These are phyloP conservation scores for Apoderus coryli DNA, from an alignment of 2,888 invertebrate species.

Conservation along the genomic window DNA sequence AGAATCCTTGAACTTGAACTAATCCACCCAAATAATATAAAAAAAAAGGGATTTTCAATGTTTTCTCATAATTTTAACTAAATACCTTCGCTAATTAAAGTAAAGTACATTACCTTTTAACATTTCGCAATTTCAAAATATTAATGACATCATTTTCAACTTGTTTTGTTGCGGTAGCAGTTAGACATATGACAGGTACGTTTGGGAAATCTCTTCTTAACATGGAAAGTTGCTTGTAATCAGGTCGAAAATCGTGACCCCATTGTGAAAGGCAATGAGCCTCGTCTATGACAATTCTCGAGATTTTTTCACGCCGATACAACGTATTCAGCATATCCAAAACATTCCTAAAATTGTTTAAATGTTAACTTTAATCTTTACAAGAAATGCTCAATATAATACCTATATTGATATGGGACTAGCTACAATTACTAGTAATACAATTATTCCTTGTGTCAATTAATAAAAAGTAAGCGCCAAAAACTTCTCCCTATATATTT, in stretches of 20 bases:
- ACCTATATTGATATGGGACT: no score
- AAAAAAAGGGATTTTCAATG: background rate
- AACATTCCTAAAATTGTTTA: conserved; percentile 44
- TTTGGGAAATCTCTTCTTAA: conserved; percentile 56
- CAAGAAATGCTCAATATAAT: no score
- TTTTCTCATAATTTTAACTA: no score
- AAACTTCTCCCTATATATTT: no score
- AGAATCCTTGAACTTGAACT: background rate
- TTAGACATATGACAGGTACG: conserved; percentile 74
- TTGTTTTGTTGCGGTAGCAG: conserved; percentile 90
- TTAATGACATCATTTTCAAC: conserved; percentile 80
- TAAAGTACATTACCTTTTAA: conserved; percentile 55
- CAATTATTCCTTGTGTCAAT: no score
- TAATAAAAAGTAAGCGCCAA: no score
- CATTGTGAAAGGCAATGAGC: conserved; percentile 98
- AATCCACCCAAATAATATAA: background rate
- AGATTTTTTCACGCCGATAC: conserved; percentile 55
- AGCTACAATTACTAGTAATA: no score
- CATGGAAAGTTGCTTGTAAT: conserved; percentile 70
- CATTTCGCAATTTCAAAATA: conserved; percentile 60
- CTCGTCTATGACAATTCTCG: conserved; percentile 87
- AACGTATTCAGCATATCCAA: conserved; percentile 50
- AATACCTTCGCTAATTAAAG: no score
- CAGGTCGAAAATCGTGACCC: conserved; percentile 88
- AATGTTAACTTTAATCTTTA: no score